Percentiles rank a stretch among this genome's conserved stretches.
Conservation (phyloP, 2,113 vertebrate genomes). For the Otus sunia region DNA sequence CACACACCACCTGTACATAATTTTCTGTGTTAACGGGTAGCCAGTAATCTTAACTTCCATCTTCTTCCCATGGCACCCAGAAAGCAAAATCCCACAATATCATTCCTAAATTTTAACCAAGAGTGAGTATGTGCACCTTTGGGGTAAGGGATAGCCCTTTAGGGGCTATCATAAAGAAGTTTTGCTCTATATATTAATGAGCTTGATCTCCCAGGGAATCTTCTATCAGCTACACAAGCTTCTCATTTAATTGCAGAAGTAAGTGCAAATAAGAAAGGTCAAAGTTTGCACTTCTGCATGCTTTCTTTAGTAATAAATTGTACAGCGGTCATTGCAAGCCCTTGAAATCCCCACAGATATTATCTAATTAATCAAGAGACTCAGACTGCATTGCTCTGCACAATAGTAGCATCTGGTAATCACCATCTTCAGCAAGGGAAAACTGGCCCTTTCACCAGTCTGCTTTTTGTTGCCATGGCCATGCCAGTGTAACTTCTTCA, state of each 20-base stretch:
- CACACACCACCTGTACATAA: neutral
- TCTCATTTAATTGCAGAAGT: neutral
- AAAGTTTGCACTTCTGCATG: fast-evolving
- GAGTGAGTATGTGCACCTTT: fast-evolving
- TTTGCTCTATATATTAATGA: neutral
- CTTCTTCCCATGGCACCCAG: too few relatives aligned
- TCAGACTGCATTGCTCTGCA: neutral
- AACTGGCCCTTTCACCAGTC: neutral
- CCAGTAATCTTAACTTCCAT: neutral
- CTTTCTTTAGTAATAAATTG: neutral
- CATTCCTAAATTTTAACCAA: neutral
- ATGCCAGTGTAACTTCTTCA: neutral
- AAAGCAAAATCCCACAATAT: fast-evolving
- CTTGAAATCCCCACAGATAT: neutral
- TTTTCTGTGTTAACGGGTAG: neutral
- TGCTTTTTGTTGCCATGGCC: neutral
- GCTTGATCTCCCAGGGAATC: neutral
- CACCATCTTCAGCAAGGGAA: neutral
- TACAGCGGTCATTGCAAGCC: neutral
- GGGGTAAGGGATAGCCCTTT: neutral
- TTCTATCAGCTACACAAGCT: neutral
- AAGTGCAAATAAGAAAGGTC: neutral
- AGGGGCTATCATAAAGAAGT: fast-evolving
- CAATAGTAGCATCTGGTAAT: fast-evolving
- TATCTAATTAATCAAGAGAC: neutral